Base-by-base conservation (phyloP, 2,888 invertebrate species). In the Hermaeophaga mercurialis region DNA sequence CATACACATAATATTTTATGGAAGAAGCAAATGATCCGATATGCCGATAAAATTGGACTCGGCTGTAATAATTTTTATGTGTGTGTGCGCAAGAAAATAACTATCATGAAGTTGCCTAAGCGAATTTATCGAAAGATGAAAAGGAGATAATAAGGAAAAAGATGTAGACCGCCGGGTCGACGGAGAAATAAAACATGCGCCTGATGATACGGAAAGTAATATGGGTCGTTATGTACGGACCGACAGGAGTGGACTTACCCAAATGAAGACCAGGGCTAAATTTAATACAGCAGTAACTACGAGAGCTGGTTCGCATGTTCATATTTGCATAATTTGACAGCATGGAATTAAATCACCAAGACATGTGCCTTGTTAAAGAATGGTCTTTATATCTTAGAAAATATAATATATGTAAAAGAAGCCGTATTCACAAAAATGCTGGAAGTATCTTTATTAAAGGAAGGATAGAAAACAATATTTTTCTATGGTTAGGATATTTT, bases 111-210 rank as follows among this genome's bases (percentile, higher is more conserved):
- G 50, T 61, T 65, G 58, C 65, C 63, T 66, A 66, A 65, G 33
- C 65, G 68, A 66, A 66, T 64, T 66, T 55, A 62, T 58, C 58
- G 64, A 65, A 67, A 66, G 61, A 66, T 61, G 59, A 65, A 65
- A 63, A 59, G 59, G 61, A 65, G 64, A 67, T 66, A 67, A 67
- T 66, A 67, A 69, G 66, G 63, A 65, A 63, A 65, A 61, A 66
- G 63, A 67, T 62, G 65, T 56, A 62, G 56, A 63, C 66, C 60
- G 56, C 61, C 65, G 60, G 55, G 62, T 24, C 43, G 43, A 63
- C 64, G 63, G 58, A 60, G 71, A 72, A 70, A 70, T 73, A 72
- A 72, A 73, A 71, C 71, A 72, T 71, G 68, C 71, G 73, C 70
- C 69, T 67, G 70, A 69, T 70, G 71, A 70, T 71, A 69, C 69